phyloP scores from a whole-genome alignment of 2,113 vertebrate species.

The Corvus hawaiiensis region DNA sequence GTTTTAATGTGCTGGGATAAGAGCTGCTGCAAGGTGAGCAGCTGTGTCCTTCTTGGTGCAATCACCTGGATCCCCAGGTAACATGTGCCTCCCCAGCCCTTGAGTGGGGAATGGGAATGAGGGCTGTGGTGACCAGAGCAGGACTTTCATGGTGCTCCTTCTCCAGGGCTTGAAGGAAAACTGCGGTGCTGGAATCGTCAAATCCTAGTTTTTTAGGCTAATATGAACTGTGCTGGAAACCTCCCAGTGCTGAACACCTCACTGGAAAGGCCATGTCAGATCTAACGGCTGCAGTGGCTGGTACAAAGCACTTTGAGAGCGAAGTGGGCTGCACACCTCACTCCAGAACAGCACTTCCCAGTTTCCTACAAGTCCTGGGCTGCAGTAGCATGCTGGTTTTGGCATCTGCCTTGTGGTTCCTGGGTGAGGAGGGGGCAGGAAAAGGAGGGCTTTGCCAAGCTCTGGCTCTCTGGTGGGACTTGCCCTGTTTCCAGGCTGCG shows the following conservation, averaged over 20 bases:
- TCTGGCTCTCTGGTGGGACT: not conserved
- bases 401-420: not conserved
- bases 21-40: not conserved
- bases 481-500: not conserved
- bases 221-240: not conserved
- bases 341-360: not conserved
- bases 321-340: fast-evolving
- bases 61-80: not conserved
- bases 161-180: not conserved
- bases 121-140: not conserved
- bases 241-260: not conserved
- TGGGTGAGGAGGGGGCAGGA: not conserved
- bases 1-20: not conserved
- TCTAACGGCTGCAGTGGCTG: not conserved
- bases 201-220: not conserved
- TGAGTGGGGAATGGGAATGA: fast-evolving
- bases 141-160: not conserved
- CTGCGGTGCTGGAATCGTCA: not conserved
- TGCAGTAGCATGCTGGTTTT: not conserved
- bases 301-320: not conserved
- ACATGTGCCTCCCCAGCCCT: not conserved
- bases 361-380: not conserved
- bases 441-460: not conserved
- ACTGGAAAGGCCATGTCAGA: not conserved
- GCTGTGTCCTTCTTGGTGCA: not conserved